Base-by-base conservation (phyloP, 1,140 invertebrate species). In the Dendroctonus ponderosae region DNA sequence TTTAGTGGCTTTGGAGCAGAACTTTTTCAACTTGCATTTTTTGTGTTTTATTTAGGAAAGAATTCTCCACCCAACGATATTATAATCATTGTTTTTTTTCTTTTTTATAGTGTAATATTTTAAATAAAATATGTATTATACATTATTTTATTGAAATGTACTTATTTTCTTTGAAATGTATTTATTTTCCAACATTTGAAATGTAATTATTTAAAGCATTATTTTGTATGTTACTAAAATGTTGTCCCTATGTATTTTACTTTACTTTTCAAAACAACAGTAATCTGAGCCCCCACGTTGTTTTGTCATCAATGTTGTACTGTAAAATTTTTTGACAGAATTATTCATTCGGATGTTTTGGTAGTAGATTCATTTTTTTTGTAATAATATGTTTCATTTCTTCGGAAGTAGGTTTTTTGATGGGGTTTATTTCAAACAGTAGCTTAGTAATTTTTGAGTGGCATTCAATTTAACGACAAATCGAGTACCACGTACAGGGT, bases 11-110 rank as follows among this genome's bases (percentile, higher is more conserved):
- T 75, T 74, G 69, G 67, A 70, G 70, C 71, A 75, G 74, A 70
- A 70, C 72, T 70, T 72, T 75, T 73, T 74, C 70, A 74, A 74
- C 69, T 74, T 72, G 70, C 66, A 70, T 74, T 73, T 74, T 69
- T 74, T 72, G 66, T 72, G 65, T 75, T 75, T 75, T 74, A 74
- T 75, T 71, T 74, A 75, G 72, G 74, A 70, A 70, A 68, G 66
- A 72, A 74, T 66, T 71, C 73, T 65, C 52, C 73, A 70, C 66
- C 60, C 68, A 66, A 46, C 67, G 70, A 70, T 64, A 67, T 62
- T 66, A 64, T 62, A 56, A 70, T 26, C 48, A 62, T 42, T 60
- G 46, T 40, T 60, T 66, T 72, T 66, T 67, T 66, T 72, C 64
- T 53, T 59, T 65, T 68, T 68, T 66, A 56, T 54, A 51, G 50